Percentiles rank a stretch among this genome's conserved stretches.
phyloP scores from a whole-genome alignment of 2,113 vertebrate species.

The Piprites chloris region DNA sequence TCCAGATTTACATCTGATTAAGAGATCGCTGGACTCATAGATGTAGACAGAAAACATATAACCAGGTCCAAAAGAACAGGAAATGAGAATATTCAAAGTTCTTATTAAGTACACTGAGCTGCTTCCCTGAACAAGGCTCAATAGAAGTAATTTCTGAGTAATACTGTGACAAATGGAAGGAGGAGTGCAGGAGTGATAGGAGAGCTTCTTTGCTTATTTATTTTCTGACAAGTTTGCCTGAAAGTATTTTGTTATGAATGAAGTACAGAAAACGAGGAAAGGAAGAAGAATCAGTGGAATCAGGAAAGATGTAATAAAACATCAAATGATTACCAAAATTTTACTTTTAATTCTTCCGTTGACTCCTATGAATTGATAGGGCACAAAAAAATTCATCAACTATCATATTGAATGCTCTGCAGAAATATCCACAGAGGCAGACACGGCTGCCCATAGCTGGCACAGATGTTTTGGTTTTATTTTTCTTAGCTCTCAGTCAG shows the following conservation, averaged over 20 bases:
- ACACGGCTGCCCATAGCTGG: slow-evolving; percentile 10
- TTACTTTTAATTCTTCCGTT: background rate
- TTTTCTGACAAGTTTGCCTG: background rate
- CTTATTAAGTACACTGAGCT: background rate
- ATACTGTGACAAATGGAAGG: background rate
- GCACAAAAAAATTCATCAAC: background rate
- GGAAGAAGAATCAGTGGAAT: background rate
- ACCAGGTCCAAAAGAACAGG: background rate
- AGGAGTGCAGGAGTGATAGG: background rate
- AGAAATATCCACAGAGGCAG: background rate
- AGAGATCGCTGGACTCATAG: background rate
- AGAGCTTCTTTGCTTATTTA: background rate
- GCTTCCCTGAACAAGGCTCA: background rate
- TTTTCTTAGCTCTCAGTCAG: background rate
- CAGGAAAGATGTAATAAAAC: background rate
- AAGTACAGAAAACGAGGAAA: background rate
- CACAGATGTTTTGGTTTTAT: slow-evolving; percentile 19
- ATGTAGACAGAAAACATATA: background rate
- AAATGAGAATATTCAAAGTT: background rate
- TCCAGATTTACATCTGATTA: background rate
- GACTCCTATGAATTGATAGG: background rate
- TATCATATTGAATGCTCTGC: background rate
- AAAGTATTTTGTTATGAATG: background rate
- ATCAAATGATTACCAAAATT: background rate
- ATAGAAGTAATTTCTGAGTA: background rate